phyloP scores from a whole-genome alignment of 2,888 invertebrate genomes.

The Amiota communis region DNA sequence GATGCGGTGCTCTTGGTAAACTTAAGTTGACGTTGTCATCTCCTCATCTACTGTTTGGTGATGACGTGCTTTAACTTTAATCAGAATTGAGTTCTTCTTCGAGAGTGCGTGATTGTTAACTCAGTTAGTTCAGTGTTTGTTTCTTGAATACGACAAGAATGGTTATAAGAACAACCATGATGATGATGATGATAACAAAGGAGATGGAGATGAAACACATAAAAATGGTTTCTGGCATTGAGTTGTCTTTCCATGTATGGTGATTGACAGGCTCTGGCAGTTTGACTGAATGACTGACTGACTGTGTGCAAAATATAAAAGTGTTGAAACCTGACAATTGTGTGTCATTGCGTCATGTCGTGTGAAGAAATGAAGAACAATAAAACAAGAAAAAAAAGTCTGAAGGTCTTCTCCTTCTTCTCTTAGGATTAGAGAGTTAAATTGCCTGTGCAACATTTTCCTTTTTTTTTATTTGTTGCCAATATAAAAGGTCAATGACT shows the following conservation, averaged over 20 bases:
- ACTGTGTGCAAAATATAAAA: not conserved
- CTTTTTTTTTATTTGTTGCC: too few species aligned
- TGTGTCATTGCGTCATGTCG: constrained; percentile 1
- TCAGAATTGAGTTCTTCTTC: not conserved
- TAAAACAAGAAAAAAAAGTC: too few species aligned
- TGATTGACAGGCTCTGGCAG: not conserved
- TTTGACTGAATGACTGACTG: not conserved
- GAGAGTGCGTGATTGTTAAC: not conserved
- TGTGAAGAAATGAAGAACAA: not conserved
- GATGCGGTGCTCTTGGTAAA: too few species aligned
- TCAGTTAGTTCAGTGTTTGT: too few species aligned
- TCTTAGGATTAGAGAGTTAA: too few species aligned
- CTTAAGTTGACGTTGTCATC: too few species aligned
- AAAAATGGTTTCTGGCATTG: not conserved
- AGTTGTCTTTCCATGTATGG: not conserved
- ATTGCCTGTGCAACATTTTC: too few species aligned
- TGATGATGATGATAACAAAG: not conserved
- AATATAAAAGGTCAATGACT: too few species aligned
- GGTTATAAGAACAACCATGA: too few species aligned
- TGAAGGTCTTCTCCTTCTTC: too few species aligned
- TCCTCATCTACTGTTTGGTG: not conserved
- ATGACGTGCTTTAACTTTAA: not conserved
- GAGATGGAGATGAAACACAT: not conserved
- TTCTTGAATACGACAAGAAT: too few species aligned
- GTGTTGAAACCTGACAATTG: constrained; percentile 10